Base-by-base conservation (phyloP, 2,888 invertebrate species). In the Cheilosia variabilis region DNA sequence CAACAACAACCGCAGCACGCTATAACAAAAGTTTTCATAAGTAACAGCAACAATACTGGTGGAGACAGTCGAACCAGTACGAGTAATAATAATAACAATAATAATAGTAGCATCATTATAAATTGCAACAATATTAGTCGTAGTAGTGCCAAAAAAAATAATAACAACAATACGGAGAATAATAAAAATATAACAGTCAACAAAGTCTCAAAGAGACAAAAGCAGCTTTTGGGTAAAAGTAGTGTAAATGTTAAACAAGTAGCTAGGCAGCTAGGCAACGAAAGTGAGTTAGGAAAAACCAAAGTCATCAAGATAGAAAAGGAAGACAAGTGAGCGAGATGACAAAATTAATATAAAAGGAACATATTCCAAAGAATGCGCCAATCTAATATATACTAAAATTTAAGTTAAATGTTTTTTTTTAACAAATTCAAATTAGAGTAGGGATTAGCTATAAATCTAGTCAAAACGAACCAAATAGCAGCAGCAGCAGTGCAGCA, bases 251-350 rank as follows among this genome's bases (percentile, higher is more conserved):
- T 68, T 71, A 55, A 87, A 76, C 62, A 88, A 88, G 57, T 58
- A 22, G 47, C 37, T 37, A 76, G 60, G 57, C 52, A 60, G 10
- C 7, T 65, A 57, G 89, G 89, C 37, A 89, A 91, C 79, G 89
- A 72, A 10, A 53, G 43, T 45, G 53, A 57, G 4, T 10, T 63
- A 9, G 72, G 73, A 19, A 45, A 47, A 9, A 43, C 88, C 22
- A 90, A 90, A 87, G 87, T 88, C 34, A 91, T 91, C 78, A 91
- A 91, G 87, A 55, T 90, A 79, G 91, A 91, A 88, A 88, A 89
- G 66, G 82, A 88, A 78, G 90, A 91, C 65, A 88, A 81, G 58
- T 87, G 73, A 79, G 66, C 58, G 13, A 47, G 53, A 34, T 43
- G 10, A n/a, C 52, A 34, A 52, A 50, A 19, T 19, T 13, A 47